Conservation (phyloP, 1,140 invertebrate species). For the Samia ricini region DNA sequence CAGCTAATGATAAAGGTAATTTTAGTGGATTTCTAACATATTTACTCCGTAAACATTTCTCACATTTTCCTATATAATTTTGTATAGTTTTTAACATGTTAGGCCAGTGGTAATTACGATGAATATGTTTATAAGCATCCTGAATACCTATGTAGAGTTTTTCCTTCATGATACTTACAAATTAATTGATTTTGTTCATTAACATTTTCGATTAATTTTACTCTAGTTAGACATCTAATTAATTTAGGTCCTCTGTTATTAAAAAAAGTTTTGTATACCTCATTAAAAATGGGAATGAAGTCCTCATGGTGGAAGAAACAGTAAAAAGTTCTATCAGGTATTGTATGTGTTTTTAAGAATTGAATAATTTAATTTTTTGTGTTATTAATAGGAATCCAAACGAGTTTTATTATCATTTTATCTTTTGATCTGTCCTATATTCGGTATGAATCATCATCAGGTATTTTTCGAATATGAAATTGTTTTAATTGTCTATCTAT, state of each 20-base stretch:
- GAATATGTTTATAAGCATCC: constrained; percentile 49
- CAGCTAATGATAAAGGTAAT: constrained; percentile 21
- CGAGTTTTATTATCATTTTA: constrained; percentile 32
- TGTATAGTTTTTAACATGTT: constrained; percentile 17
- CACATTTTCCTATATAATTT: constrained; percentile 9
- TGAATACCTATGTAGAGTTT: constrained; percentile 46
- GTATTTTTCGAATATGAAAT: too few species aligned
- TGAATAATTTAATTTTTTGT: too few species aligned
- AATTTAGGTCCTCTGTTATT: too few species aligned
- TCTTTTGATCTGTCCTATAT: constrained; percentile 29
- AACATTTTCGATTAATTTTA: constrained; percentile 34
- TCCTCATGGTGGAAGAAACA: too few species aligned
- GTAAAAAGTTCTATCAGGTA: too few species aligned
- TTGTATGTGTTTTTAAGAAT: neutral
- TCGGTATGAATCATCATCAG: constrained; percentile 21
- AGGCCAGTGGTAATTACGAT: constrained; percentile 15
- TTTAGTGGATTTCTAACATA: constrained; percentile 12
- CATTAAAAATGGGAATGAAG: too few species aligned
- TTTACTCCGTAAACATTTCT: constrained; percentile 3
- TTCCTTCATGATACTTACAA: constrained; percentile 44
- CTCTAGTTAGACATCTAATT: constrained; percentile 26
- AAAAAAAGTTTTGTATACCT: constrained; percentile 25
- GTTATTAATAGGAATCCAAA: too few species aligned
- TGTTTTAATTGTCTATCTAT: constrained; percentile 29
- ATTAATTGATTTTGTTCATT: constrained; percentile 41